Evolutionary conservation across 2,888 invertebrate genomes (phyloP), one percentile per base, ranked within the genome.

Genomic region (Antheraea yamamai): DNA sequence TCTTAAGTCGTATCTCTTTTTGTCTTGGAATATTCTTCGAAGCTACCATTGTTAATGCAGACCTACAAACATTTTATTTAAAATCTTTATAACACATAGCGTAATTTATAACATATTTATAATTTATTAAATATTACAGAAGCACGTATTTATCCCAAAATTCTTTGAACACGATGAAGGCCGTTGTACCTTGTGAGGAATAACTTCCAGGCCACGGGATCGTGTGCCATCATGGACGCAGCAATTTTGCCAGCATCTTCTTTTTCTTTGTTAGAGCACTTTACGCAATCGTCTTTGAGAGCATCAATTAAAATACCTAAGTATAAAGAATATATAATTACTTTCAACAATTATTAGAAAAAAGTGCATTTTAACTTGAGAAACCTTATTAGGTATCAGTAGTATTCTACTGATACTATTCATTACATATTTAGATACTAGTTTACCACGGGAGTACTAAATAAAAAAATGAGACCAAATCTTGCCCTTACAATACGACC

Each of bases 141-240:
- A 14, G 4, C 23, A 30, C 26, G 30, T 66, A 30, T 66, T 81
- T 91, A 93, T 79, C 92, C 92, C 75, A 91, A 81, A 73, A 92
- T 85, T 80, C 87, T 87, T 78, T 93, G 87, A 51, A 91, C 71
- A 89, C 87, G 82, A 89, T 84, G 76, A 74, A 87, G 81, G 64
- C 85, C 95, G 80, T 96, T 96, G 89, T 96, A 97, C 91, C 96
- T 96, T 76, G 95, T 95, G 79, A 97, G 95, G 79, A 97, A 95
- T 77, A 95, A 87, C 79, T 96, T 95, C 96, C 97, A 97, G 1
- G 96, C 96, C 0, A 94, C 93, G 0, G 95, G 94, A 75, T 96
- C 96, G 72, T 96, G 93, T 47, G 95, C 93, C 86, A 97, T 95
- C 90, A 97, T 91, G 76, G 95, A 95, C 10, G 95, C 95, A 2